Evolutionary conservation across 2,797 vertebrate species (phyloP).

Genomic region (Crypturellus tataupa): DNA sequence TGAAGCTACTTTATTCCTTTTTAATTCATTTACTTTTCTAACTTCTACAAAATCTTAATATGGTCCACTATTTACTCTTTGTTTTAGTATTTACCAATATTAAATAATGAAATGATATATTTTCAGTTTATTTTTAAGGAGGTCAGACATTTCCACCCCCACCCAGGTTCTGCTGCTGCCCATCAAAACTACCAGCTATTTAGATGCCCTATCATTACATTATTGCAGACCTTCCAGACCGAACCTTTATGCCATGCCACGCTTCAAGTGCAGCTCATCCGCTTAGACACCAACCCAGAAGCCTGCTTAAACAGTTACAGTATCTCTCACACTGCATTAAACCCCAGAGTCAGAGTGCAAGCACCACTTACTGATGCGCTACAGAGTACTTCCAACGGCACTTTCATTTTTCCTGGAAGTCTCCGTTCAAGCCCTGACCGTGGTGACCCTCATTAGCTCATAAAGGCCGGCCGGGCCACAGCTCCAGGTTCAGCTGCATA

Average conservation of each 20-base stretch:
- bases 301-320: not conserved
- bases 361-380: not conserved
- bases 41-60: not conserved
- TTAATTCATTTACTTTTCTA: not conserved
- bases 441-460: slow-evolving; percentile 12
- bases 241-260: rapidly evolving
- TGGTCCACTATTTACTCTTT: not conserved
- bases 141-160: not conserved
- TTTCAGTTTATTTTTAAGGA: not conserved
- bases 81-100: not conserved
- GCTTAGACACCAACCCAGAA: not conserved
- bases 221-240: not conserved
- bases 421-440: not conserved
- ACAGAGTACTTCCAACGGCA: not conserved
- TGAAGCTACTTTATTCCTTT: not conserved
- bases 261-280: not conserved
- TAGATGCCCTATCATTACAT: not conserved
- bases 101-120: not conserved
- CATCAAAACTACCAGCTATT: not conserved
- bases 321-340: not conserved
- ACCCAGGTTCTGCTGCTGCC: not conserved
- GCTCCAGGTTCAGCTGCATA: not conserved
- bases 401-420: slow-evolving; percentile 35
- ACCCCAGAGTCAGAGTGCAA: slow-evolving; percentile 33
- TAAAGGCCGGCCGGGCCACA: not conserved